phyloP scores from a whole-genome alignment of 2,113 vertebrate species.

The Myotis davidii region DNA sequence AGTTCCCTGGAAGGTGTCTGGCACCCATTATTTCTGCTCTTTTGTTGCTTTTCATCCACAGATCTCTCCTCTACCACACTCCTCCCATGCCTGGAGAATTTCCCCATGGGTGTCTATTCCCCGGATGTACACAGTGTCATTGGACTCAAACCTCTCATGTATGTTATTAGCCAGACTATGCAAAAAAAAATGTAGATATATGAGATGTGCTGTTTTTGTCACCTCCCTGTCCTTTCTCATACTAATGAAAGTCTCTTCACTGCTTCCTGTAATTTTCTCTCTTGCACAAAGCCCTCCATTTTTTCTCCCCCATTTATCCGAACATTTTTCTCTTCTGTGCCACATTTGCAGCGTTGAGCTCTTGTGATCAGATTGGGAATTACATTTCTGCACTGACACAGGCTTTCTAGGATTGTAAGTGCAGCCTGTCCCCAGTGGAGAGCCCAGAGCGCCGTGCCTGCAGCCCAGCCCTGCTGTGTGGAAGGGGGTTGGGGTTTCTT shows the following conservation, averaged over 20 bases:
- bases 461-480: not conserved
- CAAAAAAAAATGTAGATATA: not conserved
- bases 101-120: not conserved
- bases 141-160: not conserved
- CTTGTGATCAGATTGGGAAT: not conserved
- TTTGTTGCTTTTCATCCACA: not conserved
- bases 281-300: not conserved
- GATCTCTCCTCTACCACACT: not conserved
- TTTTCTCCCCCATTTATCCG: not conserved
- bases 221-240: not conserved
- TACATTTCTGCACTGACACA: not conserved
- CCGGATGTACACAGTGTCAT: not conserved
- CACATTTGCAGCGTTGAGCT: not conserved
- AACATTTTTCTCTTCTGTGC: not conserved
- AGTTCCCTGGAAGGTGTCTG: not conserved
- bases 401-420: not conserved
- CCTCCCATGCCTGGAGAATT: not conserved
- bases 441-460: not conserved
- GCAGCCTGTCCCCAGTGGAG: not conserved
- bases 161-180: not conserved
- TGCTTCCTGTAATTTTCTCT: not conserved
- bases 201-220: not conserved
- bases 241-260: not conserved
- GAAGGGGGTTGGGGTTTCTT: not conserved
- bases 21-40: not conserved